These are phyloP conservation scores for Rattus norvegicus DNA, from an alignment of 2,113 vertebrate genomes.

Conservation along the genomic window DNA sequence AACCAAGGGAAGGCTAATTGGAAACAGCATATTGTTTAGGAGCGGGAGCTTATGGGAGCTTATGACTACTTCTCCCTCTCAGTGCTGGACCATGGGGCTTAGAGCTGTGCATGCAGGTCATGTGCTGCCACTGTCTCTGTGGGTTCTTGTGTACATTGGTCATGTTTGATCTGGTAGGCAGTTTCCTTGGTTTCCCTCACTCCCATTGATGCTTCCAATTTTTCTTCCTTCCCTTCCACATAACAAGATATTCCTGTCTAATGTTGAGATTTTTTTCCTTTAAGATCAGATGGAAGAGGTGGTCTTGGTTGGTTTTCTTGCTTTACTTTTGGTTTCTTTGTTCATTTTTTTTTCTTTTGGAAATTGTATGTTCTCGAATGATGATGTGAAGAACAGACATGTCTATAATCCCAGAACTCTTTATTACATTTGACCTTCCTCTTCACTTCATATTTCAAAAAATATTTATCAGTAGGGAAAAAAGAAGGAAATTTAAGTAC, in stretches of 20 bases:
- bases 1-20: too few species aligned
- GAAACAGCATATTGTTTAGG: not conserved
- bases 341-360: not conserved
- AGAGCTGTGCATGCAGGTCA: not conserved
- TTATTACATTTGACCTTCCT: not conserved
- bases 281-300: not conserved
- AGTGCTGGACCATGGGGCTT: not conserved
- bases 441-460: not conserved
- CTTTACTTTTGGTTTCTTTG: not conserved
- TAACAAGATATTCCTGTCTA: not conserved
- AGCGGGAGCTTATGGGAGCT: too few species aligned
- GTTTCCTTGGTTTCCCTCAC: not conserved
- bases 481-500: not conserved
- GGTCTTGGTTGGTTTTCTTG: not conserved
- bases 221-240: not conserved
- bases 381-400: constrained; percentile 6
- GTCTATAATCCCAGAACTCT: not conserved
- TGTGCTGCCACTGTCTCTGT: not conserved
- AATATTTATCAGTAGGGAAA: not conserved
- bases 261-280: not conserved
- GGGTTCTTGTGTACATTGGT: not conserved
- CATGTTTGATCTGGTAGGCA: not conserved
- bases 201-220: accelerated
- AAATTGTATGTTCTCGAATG: not conserved
- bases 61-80: too few species aligned